These are phyloP conservation scores for Temnothorax curvispinosus DNA, from an alignment of 1,140 invertebrate genomes.

Conservation along the genomic window DNA sequence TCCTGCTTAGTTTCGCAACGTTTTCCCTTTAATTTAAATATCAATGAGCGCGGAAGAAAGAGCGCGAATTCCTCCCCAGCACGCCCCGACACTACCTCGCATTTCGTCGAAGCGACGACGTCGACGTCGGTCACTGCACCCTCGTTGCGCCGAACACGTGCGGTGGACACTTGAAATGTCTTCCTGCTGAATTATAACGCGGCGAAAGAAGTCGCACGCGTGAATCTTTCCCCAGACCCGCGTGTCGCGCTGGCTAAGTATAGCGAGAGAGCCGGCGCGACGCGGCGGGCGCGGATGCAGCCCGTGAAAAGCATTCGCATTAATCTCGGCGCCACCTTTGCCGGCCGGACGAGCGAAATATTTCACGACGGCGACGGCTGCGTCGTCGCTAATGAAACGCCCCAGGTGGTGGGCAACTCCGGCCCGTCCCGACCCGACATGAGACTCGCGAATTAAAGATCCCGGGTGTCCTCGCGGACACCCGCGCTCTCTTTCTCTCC, in stretches of 20 bases:
- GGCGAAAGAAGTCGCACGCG: slow-evolving; percentile 52
- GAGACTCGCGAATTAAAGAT: slow-evolving; percentile 20
- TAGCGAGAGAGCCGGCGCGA: slow-evolving; percentile 16
- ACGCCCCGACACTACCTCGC: background rate
- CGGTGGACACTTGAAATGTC: slow-evolving; percentile 42
- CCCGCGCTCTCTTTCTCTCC: background rate
- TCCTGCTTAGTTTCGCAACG: background rate
- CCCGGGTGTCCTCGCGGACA: background rate
- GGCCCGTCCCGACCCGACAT: background rate
- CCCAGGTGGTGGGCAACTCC: slow-evolving; percentile 45
- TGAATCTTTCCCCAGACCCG: slow-evolving; percentile 55
- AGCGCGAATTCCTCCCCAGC: background rate
- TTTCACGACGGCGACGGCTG: slow-evolving; percentile 51
- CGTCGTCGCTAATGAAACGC: slow-evolving; percentile 56
- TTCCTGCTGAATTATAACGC: slow-evolving; percentile 55
- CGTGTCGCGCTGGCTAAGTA: slow-evolving; percentile 32
- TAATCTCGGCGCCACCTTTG: slow-evolving; percentile 59
- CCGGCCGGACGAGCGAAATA: slow-evolving; percentile 49
- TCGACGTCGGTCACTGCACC: slow-evolving; percentile 13
- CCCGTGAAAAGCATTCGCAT: slow-evolving; percentile 60
- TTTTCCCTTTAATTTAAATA: background rate
- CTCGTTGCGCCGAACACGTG: slow-evolving; percentile 32
- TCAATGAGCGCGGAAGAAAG: background rate
- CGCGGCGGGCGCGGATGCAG: slow-evolving; percentile 28
- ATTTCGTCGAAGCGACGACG: background rate